These are phyloP conservation scores for Cheirogaleus medius DNA, from an alignment of 2,113 vertebrate species.

Conservation along the genomic window DNA sequence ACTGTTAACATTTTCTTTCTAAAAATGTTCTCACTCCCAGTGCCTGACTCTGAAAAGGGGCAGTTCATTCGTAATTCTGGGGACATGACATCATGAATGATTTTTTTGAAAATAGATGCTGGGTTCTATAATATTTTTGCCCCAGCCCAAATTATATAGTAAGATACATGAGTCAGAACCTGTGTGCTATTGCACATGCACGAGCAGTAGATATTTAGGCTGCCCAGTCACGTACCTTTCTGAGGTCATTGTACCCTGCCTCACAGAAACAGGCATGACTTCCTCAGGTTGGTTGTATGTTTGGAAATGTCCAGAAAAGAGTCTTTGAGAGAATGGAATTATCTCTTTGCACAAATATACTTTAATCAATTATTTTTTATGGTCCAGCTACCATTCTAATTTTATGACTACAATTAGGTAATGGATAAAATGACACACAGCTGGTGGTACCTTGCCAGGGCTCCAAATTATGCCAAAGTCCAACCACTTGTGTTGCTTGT, in stretches of 20 bases:
- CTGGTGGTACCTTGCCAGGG: background rate
- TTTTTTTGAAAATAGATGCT: background rate
- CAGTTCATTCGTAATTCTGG: background rate
- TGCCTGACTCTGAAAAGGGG: background rate
- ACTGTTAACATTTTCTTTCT: background rate
- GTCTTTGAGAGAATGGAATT: background rate
- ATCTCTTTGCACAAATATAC: background rate
- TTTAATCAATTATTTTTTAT: constrained; percentile 52
- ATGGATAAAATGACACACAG: background rate
- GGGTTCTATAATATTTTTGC: background rate
- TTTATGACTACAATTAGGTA: constrained; percentile 46
- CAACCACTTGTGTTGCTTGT: background rate
- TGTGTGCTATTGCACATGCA: accelerated
- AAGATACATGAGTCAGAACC: background rate
- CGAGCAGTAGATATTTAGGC: no score
- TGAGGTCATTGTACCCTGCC: background rate
- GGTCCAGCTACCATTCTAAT: background rate
- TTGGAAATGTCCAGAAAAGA: constrained; percentile 10
- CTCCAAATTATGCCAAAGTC: constrained; percentile 39
- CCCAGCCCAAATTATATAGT: background rate
- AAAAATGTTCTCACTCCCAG: background rate
- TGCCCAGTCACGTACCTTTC: no score
- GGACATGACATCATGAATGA: background rate
- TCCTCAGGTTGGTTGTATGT: background rate
- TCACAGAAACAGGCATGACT: background rate